These are phyloP conservation scores for Coelogynopora nodosa DNA, from an alignment of 2,888 invertebrate species.

Conservation along the genomic window DNA sequence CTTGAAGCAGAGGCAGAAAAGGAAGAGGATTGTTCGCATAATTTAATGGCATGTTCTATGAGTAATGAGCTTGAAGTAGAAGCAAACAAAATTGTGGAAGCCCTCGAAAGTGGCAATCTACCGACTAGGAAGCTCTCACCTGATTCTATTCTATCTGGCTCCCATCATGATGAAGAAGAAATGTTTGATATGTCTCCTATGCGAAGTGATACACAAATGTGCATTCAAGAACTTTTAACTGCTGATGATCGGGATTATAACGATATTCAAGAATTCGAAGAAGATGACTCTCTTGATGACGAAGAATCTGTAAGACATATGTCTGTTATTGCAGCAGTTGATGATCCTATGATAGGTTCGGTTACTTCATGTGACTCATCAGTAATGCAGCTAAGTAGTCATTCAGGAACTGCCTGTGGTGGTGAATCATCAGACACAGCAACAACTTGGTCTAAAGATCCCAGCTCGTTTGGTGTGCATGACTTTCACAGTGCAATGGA, in stretches of 20 bases:
- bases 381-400: neutral
- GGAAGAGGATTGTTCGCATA: neutral
- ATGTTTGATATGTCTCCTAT: neutral
- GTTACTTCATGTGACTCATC: neutral
- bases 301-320: neutral
- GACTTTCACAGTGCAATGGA: neutral
- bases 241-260: neutral
- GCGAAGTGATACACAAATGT: neutral
- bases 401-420: neutral
- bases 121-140: conserved; percentile 1
- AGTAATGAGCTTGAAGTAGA: conserved; percentile 10
- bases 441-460: neutral
- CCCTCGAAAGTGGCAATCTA: conserved; percentile 32
- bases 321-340: conserved; percentile 8
- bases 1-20: neutral
- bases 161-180: neutral
- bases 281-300: conserved; percentile 9
- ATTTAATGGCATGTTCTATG: neutral
- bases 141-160: neutral
- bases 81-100: conserved; percentile 36
- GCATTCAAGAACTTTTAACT: neutral
- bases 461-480: neutral
- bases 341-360: neutral
- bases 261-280: neutral
- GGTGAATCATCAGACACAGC: neutral